These are phyloP conservation scores for Mythimna impura DNA, from an alignment of 2,888 invertebrate species.

Conservation along the genomic window DNA sequence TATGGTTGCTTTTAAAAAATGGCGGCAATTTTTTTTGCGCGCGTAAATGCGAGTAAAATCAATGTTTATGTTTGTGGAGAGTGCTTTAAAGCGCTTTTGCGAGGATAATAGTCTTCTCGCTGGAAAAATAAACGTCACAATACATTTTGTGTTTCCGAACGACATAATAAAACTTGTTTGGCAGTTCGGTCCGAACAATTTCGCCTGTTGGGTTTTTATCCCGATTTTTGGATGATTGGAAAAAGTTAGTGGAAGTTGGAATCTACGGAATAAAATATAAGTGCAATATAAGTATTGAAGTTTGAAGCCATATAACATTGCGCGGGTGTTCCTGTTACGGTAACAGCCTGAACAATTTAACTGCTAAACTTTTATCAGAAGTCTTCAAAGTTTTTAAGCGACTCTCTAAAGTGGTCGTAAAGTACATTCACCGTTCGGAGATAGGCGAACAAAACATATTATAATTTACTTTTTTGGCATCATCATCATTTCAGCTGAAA, in stretches of 20 bases:
- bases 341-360: conserved; percentile 28
- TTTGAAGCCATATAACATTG: conserved; percentile 19
- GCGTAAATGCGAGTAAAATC: conserved; percentile 21
- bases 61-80: conserved; percentile 45
- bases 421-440: neutral
- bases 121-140: conserved; percentile 34
- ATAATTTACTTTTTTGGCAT: neutral
- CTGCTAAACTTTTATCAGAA: conserved; percentile 35
- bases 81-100: conserved; percentile 43
- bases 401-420: conserved; percentile 1
- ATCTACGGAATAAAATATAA: conserved; percentile 35
- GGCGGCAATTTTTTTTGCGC: conserved; percentile 32
- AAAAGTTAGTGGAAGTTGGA: conserved; percentile 30
- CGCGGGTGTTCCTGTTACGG: conserved; percentile 13
- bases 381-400: conserved; percentile 34
- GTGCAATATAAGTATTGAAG: conserved; percentile 26
- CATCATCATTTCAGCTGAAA: too few relatives aligned
- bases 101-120: conserved; percentile 17
- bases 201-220: neutral
- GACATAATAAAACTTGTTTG: conserved; percentile 38
- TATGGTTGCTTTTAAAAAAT: conserved; percentile 52
- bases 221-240: conserved; percentile 11
- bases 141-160: conserved; percentile 8
- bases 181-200: conserved; percentile 14
- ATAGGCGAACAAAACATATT: conserved; percentile 15